Evolutionary conservation across 1,140 invertebrate genomes (phyloP).

Genomic region (Magallana gigas): DNA sequence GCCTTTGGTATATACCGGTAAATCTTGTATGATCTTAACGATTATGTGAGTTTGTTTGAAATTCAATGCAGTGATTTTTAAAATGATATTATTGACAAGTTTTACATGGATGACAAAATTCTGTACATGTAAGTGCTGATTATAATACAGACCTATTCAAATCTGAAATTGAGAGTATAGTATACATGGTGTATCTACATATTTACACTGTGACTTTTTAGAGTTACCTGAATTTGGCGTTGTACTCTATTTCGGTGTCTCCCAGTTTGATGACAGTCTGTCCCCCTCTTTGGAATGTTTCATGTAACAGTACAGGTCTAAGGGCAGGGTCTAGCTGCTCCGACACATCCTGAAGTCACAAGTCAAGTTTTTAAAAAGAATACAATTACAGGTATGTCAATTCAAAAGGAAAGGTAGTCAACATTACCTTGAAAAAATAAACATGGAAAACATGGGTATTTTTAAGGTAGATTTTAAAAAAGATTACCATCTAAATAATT

Average conservation of each 20-base stretch:
- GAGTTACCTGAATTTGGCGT: slow-evolving; percentile 76
- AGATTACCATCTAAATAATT: no score
- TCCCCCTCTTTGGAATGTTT: slow-evolving; percentile 74
- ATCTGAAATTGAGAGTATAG: no score
- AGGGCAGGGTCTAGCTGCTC: slow-evolving; percentile 76
- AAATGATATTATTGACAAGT: no score
- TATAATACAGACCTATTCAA: no score
- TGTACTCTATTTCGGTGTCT: slow-evolving; percentile 78
- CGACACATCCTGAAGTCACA: slow-evolving; percentile 70
- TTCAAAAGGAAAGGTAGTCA: not conserved
- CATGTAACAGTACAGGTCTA: slow-evolving; percentile 75
- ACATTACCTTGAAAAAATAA: no score
- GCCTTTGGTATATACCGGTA: no score
- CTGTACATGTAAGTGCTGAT: no score
- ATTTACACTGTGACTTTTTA: not conserved
- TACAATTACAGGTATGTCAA: not conserved
- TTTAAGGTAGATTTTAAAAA: not conserved
- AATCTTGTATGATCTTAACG: no score
- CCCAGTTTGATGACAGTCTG: slow-evolving; percentile 77
- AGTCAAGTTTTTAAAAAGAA: not conserved
- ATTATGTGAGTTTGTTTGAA: no score
- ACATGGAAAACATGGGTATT: not conserved
- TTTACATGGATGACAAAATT: no score
- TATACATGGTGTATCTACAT: no score
- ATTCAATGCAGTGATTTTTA: no score